Conservation (phyloP, 2,888 invertebrate genomes). For the Andrena bicolor region DNA sequence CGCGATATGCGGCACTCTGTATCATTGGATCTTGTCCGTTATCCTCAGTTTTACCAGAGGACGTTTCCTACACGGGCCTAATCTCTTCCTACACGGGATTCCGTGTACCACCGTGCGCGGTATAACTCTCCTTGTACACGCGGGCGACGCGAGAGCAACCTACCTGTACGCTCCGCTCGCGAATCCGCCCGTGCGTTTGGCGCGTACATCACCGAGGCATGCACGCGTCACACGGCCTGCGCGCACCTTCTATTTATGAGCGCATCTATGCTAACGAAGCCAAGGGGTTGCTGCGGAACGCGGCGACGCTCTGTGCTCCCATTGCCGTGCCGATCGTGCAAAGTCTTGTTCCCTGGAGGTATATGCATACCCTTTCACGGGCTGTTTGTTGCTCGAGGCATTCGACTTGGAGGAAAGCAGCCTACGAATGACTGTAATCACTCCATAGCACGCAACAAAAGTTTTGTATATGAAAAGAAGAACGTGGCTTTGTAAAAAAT, state of each 20-base stretch:
- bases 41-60: slow-evolving; percentile 20
- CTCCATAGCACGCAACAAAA: too few species aligned
- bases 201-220: slow-evolving; percentile 19
- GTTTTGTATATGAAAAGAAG: too few species aligned
- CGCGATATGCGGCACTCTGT: slow-evolving; percentile 1
- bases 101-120: not conserved
- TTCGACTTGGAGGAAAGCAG: too few species aligned
- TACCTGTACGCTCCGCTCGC: slow-evolving; percentile 1
- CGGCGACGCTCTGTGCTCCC: slow-evolving; percentile 7
- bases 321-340: slow-evolving; percentile 19
- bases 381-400: too few species aligned
- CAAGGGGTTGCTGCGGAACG: slow-evolving; percentile 14
- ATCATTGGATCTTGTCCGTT: not conserved
- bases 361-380: too few species aligned
- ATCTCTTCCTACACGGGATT: slow-evolving; percentile 28
- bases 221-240: slow-evolving; percentile 37
- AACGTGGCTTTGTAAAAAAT: too few species aligned
- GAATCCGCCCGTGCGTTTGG: slow-evolving; percentile 17
- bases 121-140: slow-evolving; percentile 14
- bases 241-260: slow-evolving; percentile 48
- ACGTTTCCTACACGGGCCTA: slow-evolving; percentile 21
- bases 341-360: slow-evolving; percentile 1
- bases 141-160: slow-evolving; percentile 24
- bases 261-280: slow-evolving; percentile 45
- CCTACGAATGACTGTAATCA: too few species aligned